Evolutionary conservation across 2,888 invertebrate genomes (phyloP).

Genomic region (Beris morrisii): DNA sequence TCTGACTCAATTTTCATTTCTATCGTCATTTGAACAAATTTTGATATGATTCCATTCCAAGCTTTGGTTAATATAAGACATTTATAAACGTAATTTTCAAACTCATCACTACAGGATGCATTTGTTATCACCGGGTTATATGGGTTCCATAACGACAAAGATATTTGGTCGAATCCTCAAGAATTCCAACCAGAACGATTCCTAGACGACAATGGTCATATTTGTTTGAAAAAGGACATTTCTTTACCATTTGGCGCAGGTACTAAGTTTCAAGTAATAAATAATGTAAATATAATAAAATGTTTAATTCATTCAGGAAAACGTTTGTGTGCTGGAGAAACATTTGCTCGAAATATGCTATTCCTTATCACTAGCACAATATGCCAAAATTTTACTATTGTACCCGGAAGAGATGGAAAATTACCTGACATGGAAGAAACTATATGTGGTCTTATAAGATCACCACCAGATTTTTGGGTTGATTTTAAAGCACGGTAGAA

Average conservation of each 20-base stretch:
- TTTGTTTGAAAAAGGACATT: constrained; percentile 61
- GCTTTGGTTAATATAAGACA: too few species aligned
- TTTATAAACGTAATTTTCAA: background rate
- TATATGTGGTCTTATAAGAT: constrained; percentile 59
- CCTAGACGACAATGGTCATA: constrained; percentile 59
- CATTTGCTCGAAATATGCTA: constrained; percentile 67
- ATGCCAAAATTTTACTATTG: constrained; percentile 66
- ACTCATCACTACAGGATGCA: constrained; percentile 56
- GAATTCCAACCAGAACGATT: constrained; percentile 69
- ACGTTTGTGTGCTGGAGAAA: constrained; percentile 71
- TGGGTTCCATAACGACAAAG: constrained; percentile 61
- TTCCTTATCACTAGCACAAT: constrained; percentile 64
- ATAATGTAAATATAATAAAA: background rate
- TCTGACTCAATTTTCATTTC: too few species aligned
- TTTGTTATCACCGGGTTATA: constrained; percentile 61
- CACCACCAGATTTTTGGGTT: constrained; percentile 64
- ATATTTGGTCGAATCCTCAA: constrained; percentile 67
- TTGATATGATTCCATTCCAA: too few species aligned
- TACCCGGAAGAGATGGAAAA: constrained; percentile 58
- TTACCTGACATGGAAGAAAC: constrained; percentile 56
- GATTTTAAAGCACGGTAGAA: constrained; percentile 48
- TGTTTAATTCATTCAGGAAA: constrained; percentile 57
- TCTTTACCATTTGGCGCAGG: constrained; percentile 69
- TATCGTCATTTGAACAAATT: too few species aligned
- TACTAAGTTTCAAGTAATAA: constrained; percentile 45